Base-by-base conservation (phyloP, 2,888 invertebrate species). In the Meganola albula region DNA sequence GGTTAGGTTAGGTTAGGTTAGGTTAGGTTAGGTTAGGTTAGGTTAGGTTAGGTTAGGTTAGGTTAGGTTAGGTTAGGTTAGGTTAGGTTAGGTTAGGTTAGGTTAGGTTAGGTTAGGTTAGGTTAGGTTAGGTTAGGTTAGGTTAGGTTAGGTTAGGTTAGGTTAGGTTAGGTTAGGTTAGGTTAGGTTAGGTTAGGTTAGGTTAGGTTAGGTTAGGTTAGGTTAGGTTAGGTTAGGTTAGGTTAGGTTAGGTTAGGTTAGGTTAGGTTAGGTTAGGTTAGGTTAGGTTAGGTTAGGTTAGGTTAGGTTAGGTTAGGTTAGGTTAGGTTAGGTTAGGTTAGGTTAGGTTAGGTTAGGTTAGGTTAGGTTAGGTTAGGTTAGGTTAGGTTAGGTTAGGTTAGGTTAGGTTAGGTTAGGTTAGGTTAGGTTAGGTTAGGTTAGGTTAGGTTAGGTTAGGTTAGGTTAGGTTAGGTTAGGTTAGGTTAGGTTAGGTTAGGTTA, bases 351-450 rank as follows among this genome's bases (percentile, higher is more conserved):
- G 40, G 42, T 40, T 36, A 36, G 34, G 36, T 39, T 40, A 34
- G 35, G 41, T 42, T 44, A 40, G 44, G 44, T 42, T 44, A 38
- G 42, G 44, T 42, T 42, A 42, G 44, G 40, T 41, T 40, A 48
- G 44, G 42, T 44, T 42, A 42, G 42, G 44, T 45, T 45, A 48
- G 48, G 48, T 44, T 44, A 37, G 37, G 41, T 48, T 44, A 44
- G 42, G 44, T 44, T 44, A 40, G 44, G 47, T 47, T 47, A 44
- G 47, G 47, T n/a, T 22, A 23, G 23, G 16, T 23, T 23, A 27
- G 14, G 16, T 12, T 23, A 20, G 27, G 27, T 23, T 29, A 24
- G 27, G 24, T 24, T 29, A 24, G 34, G 24, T 20, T 27, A 24
- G 27, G 20, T 23, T 27, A 27, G 27, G 22, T 21, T 34, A 34